phyloP scores from a whole-genome alignment of 2,113 vertebrate genomes.

The Triplophysa siluroides region DNA sequence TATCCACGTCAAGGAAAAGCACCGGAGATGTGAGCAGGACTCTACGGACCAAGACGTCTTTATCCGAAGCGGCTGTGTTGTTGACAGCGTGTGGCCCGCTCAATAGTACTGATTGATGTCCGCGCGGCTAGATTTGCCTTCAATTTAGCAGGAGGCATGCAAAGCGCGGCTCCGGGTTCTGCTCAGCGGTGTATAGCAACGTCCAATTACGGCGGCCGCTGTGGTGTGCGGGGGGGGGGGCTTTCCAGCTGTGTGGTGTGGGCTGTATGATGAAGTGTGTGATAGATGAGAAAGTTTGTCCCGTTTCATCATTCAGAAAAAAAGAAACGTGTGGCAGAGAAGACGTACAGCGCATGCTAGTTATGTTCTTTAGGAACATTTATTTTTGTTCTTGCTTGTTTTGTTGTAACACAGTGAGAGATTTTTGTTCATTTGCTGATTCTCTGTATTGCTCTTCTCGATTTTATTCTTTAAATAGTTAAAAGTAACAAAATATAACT shows the following conservation, averaged over 20 bases:
- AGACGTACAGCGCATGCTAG: background rate
- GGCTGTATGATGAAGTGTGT: constrained; percentile 16
- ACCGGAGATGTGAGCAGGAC: constrained; percentile 11
- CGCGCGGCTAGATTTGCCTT: constrained; percentile 24
- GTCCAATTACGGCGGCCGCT: constrained; percentile 37
- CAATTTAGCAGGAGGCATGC: constrained; percentile 31
- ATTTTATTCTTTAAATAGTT: too few species aligned
- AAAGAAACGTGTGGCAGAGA: background rate
- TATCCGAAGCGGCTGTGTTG: constrained; percentile 27
- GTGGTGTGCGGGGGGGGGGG: constrained; percentile 9
- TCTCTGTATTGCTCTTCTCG: too few species aligned
- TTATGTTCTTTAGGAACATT: background rate
- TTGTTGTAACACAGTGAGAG: background rate
- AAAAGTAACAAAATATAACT: too few species aligned
- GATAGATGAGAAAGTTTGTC: constrained; percentile 34
- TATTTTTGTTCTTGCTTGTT: background rate
- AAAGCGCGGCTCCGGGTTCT: constrained; percentile 18
- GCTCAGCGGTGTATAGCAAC: constrained; percentile 42
- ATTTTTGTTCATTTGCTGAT: too few species aligned
- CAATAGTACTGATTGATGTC: constrained; percentile 33
- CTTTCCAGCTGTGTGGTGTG: constrained; percentile 35
- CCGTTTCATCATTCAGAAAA: constrained; percentile 29
- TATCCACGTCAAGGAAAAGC: background rate
- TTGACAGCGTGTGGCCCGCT: constrained; percentile 12
- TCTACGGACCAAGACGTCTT: constrained; percentile 10